Conservation (phyloP, 2,797 vertebrate species). For the Sebastiscus tertius region DNA sequence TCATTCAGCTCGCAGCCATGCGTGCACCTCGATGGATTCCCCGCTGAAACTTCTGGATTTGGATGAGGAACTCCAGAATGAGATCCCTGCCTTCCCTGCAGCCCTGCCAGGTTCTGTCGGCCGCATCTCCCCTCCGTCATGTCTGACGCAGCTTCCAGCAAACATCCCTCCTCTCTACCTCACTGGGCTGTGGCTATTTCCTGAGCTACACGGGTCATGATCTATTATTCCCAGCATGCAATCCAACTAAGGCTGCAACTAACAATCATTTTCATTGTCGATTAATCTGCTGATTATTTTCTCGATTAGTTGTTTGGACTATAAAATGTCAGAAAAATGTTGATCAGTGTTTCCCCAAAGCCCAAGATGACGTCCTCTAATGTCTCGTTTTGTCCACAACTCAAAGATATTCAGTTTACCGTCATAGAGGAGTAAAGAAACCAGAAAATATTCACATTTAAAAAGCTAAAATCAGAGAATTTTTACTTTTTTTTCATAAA, state of each 20-base stretch:
- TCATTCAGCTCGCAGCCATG: constrained; percentile 66
- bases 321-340: background rate
- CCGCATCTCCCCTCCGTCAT: constrained; percentile 25
- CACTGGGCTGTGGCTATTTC: constrained; percentile 12
- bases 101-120: constrained; percentile 24
- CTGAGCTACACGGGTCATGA: background rate
- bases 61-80: constrained; percentile 68
- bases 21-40: constrained; percentile 55
- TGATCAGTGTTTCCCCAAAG: too few species aligned
- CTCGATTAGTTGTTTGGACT: background rate
- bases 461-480: too few species aligned
- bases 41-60: constrained; percentile 58
- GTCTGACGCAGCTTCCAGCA: constrained; percentile 24
- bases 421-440: too few species aligned
- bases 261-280: background rate
- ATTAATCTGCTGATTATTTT: background rate
- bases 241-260: background rate
- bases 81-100: constrained; percentile 52
- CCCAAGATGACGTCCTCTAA: too few species aligned
- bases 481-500: too few species aligned
- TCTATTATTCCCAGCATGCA: constrained; percentile 9
- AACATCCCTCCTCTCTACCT: background rate
- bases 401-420: too few species aligned
- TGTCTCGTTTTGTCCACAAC: too few species aligned
- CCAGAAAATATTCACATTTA: too few species aligned